These are phyloP conservation scores for Onychostruthus taczanowskii DNA, from an alignment of 2,113 vertebrate genomes.

Conservation along the genomic window DNA sequence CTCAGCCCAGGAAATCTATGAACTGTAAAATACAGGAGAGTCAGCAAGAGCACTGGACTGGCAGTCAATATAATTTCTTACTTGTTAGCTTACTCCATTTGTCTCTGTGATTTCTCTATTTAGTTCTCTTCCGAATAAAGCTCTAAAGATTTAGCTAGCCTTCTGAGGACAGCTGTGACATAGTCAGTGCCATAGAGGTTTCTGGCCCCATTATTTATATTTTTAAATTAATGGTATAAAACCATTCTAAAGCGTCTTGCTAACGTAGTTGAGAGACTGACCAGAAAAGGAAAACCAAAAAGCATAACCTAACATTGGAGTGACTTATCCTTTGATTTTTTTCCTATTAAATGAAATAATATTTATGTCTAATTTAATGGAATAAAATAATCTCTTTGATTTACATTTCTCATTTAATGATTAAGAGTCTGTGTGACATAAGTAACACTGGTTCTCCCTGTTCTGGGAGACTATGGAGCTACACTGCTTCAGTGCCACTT, in stretches of 20 bases:
- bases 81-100: neutral
- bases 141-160: neutral
- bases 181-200: neutral
- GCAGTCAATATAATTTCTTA: neutral
- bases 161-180: neutral
- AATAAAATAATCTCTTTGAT: neutral
- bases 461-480: neutral
- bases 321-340: neutral
- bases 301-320: neutral
- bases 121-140: neutral
- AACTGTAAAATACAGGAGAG: neutral
- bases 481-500: neutral
- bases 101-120: neutral
- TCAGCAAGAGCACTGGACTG: neutral
- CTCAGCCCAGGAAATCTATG: neutral
- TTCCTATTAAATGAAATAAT: neutral
- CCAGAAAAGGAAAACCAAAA: neutral
- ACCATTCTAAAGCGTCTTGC: neutral
- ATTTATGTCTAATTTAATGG: neutral
- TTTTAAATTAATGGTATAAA: neutral
- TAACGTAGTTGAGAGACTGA: neutral
- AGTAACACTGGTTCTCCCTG: neutral
- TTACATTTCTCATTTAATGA: neutral
- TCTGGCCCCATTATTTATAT: neutral
- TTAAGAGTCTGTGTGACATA: accelerated